These are phyloP conservation scores for Carassius carassius DNA, from an alignment of 2,113 vertebrate species.

Conservation along the genomic window DNA sequence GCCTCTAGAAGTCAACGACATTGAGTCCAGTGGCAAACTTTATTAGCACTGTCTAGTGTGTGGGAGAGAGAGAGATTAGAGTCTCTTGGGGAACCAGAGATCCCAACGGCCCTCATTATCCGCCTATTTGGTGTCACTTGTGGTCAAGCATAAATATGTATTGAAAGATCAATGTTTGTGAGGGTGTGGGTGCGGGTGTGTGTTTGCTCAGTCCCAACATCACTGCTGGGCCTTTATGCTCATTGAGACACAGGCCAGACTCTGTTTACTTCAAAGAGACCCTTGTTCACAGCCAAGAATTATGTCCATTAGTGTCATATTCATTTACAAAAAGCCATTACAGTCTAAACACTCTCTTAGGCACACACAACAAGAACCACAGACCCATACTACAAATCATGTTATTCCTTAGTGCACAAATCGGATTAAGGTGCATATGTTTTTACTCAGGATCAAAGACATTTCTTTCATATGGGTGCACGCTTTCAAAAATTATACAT, in stretches of 20 bases:
- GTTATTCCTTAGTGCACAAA: constrained; percentile 22
- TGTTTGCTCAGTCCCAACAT: constrained; percentile 28
- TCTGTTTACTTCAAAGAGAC: constrained; percentile 34
- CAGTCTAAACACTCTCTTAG: constrained; percentile 1
- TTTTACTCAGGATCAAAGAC: constrained; percentile 8
- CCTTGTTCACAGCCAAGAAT: neutral
- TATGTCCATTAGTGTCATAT: constrained; percentile 28
- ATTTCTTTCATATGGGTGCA: neutral
- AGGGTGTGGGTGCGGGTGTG: constrained; percentile 25
- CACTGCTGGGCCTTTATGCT: constrained; percentile 22
- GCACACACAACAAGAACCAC: constrained; percentile 17
- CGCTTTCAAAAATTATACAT: neutral
- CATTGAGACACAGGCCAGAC: constrained; percentile 25
- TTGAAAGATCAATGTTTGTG: constrained; percentile 31
- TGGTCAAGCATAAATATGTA: constrained; percentile 56
- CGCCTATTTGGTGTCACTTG: constrained; percentile 35
- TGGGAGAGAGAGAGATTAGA: constrained; percentile 36
- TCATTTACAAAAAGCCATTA: constrained; percentile 26
- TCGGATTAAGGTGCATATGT: constrained; percentile 4
- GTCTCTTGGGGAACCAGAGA: constrained; percentile 32
- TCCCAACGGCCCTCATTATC: constrained; percentile 57
- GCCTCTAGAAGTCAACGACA: neutral
- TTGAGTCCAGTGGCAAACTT: constrained; percentile 30
- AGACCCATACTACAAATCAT: constrained; percentile 11
- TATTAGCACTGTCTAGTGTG: constrained; percentile 46